These are phyloP conservation scores for Botia almorhae DNA, from an alignment of 2,797 vertebrate genomes.

Conservation along the genomic window DNA sequence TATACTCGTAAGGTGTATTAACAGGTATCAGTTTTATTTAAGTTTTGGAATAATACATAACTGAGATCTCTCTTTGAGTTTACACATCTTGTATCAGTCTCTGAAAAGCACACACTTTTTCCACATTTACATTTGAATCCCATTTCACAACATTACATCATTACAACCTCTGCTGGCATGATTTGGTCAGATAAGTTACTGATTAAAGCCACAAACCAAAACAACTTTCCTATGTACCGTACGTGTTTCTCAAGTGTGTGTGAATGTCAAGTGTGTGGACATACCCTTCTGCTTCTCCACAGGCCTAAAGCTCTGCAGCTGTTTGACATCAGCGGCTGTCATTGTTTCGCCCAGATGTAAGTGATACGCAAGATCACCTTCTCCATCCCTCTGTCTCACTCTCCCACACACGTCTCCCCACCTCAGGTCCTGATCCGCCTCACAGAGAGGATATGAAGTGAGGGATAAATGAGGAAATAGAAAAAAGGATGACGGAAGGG, in stretches of 20 bases:
- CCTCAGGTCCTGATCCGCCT: constrained; percentile 42
- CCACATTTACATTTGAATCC: constrained; percentile 3
- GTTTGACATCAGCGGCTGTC: constrained; percentile 64
- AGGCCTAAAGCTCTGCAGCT: constrained; percentile 63
- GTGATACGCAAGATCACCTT: constrained; percentile 62
- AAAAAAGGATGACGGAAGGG: not conserved
- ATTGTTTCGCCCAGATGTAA: constrained; percentile 61
- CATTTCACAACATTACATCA: not conserved
- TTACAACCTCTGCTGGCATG: not conserved
- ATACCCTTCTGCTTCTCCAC: constrained; percentile 46
- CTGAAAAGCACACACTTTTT: not conserved
- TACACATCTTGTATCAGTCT: not conserved
- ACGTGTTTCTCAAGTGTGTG: constrained; percentile 8
- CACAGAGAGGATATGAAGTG: constrained; percentile 8
- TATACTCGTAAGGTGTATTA: not conserved
- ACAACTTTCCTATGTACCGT: constrained; percentile 18
- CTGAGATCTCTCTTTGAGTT: too few species aligned
- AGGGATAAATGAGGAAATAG: not conserved
- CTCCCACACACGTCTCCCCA: constrained; percentile 50
- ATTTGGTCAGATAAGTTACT: constrained; percentile 14
- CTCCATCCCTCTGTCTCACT: constrained; percentile 54
- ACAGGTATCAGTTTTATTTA: not conserved
- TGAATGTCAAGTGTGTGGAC: constrained; percentile 9
- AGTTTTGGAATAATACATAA: not conserved
- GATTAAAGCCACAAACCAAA: constrained; percentile 26